phyloP scores from a whole-genome alignment of 2,113 vertebrate genomes.

The Smithornis capensis region DNA sequence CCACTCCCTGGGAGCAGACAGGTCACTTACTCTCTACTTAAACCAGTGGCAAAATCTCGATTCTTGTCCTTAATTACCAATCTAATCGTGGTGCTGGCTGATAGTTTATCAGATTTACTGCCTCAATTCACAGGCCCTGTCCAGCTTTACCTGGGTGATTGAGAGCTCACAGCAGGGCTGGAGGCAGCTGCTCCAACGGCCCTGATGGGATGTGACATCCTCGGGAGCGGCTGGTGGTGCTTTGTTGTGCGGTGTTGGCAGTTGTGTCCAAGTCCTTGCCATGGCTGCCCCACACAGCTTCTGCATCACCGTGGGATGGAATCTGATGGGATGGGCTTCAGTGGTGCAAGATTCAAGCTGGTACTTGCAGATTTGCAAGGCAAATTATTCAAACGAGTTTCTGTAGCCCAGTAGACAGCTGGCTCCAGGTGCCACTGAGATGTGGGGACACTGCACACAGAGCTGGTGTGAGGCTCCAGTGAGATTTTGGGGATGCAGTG shows the following conservation, averaged over 20 bases:
- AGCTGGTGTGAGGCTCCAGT: accelerated
- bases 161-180: accelerated
- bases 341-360: accelerated
- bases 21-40: neutral
- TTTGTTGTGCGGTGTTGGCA: accelerated
- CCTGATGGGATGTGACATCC: neutral
- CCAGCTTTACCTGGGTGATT: neutral
- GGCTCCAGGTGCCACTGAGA: accelerated
- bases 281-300: accelerated
- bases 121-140: accelerated
- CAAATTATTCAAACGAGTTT: neutral
- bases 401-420: neutral
- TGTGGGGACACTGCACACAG: accelerated
- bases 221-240: neutral
- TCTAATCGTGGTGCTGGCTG: neutral
- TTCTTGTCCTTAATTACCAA: neutral
- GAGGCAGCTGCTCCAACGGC: neutral
- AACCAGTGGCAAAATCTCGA: neutral
- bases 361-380: neutral
- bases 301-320: accelerated
- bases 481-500: neutral
- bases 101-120: neutral
- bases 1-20: neutral
- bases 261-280: accelerated
- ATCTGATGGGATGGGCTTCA: accelerated